Evolutionary conservation across 1,140 invertebrate species (phyloP).

Genomic region (Drosophila melanogaster): Release_6_plus_ISO1_MT NC_004354.4:18037001-18037500

Average conservation of each 20-base stretch:
- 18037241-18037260: conserved; percentile 65
- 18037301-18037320: conserved; percentile 37
- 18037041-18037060: neutral
- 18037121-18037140: conserved; percentile 8
- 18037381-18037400: conserved; percentile 54
- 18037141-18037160: conserved; percentile 18
- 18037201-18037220: conserved; percentile 38
- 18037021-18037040: neutral
- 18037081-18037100: conserved; percentile 12
- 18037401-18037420: conserved; percentile 53
- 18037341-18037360: conserved; percentile 3
- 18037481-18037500: conserved; percentile 34
- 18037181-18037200: neutral
- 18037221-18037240: conserved; percentile 61
- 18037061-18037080: conserved; percentile 36
- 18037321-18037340: conserved; percentile 12
- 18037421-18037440: conserved; percentile 31
- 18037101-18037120: neutral
- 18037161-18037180: conserved; percentile 21
- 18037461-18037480: conserved; percentile 26
- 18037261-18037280: conserved; percentile 49
- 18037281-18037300: conserved; percentile 2
- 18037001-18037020: conserved; percentile 22
- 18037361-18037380: conserved; percentile 9
- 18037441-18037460: neutral